Conservation (phyloP, 2,888 invertebrate species). For the Argyresthia albistria region DNA sequence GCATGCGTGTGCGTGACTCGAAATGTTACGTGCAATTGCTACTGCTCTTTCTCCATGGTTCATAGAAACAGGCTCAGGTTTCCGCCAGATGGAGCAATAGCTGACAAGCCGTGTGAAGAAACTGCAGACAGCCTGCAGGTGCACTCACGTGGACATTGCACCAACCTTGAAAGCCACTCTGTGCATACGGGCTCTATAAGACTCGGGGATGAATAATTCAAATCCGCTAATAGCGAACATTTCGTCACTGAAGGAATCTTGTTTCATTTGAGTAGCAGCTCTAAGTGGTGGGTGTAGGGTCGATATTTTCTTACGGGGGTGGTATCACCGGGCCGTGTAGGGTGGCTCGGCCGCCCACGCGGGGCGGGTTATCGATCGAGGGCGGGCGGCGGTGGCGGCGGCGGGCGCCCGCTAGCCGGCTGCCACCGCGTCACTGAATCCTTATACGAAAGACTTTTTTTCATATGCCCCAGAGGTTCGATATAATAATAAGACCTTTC, state of each 20-base stretch:
- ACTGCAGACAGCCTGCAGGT: neutral
- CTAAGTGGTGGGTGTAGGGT: constrained; percentile 24
- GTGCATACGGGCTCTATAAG: neutral
- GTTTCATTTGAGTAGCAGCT: constrained; percentile 15
- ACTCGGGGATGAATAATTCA: neutral
- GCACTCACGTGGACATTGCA: neutral
- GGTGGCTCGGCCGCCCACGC: constrained; percentile 44
- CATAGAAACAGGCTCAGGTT: neutral
- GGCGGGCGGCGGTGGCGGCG: constrained; percentile 29
- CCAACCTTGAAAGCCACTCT: neutral
- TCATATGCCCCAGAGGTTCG: constrained; percentile 21
- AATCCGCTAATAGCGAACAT: constrained; percentile 1
- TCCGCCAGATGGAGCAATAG: neutral
- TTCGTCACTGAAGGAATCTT: neutral
- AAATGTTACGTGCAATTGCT: constrained; percentile 16
- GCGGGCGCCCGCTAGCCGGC: constrained; percentile 19
- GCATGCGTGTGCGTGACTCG: constrained; percentile 42
- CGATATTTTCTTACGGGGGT: constrained; percentile 16
- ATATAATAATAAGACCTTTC: too few relatives aligned
- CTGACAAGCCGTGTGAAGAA: neutral
- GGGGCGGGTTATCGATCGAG: constrained; percentile 49
- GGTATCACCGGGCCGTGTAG: constrained; percentile 22
- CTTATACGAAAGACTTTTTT: constrained; percentile 38
- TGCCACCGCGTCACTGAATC: constrained; percentile 38
- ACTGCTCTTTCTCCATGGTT: neutral